Evolutionary conservation across 2,888 invertebrate genomes (phyloP).

Genomic region (Steinernema carpocapsae): DNA sequence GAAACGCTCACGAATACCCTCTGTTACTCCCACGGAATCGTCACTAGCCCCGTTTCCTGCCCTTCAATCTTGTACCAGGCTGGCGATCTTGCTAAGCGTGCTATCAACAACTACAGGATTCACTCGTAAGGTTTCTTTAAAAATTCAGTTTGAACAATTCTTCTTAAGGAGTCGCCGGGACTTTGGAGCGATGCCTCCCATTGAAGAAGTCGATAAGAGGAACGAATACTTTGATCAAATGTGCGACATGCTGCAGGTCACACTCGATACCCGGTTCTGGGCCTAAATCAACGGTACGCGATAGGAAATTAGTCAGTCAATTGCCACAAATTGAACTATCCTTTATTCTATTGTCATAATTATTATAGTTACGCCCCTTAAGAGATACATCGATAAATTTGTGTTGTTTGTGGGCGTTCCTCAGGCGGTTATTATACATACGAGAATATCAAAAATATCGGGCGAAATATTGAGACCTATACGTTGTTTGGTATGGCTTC

Average conservation of each 20-base stretch:
- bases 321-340: too few species aligned
- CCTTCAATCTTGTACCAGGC: constrained; percentile 35
- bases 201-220: constrained; percentile 3
- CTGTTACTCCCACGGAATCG: constrained; percentile 37
- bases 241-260: background rate
- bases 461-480: too few species aligned
- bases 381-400: too few species aligned
- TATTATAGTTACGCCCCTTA: too few species aligned
- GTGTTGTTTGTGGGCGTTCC: too few species aligned
- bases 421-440: too few species aligned
- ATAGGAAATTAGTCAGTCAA: too few species aligned
- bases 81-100: constrained; percentile 37
- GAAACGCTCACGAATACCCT: constrained; percentile 36
- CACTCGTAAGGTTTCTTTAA: background rate
- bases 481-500: too few species aligned
- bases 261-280: background rate
- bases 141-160: background rate
- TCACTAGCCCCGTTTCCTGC: constrained; percentile 14
- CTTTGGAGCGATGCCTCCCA: constrained; percentile 14
- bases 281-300: background rate
- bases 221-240: background rate
- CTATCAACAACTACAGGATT: constrained; percentile 24
- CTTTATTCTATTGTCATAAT: too few species aligned
- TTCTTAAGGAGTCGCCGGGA: background rate
- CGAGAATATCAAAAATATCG: too few species aligned